A percentile compares a stretch with the other conserved stretches of the same genome.
Evolutionary conservation across 2,888 invertebrate species (phyloP).

Genomic region (Imbricaverruca yamaguchii): DNA sequence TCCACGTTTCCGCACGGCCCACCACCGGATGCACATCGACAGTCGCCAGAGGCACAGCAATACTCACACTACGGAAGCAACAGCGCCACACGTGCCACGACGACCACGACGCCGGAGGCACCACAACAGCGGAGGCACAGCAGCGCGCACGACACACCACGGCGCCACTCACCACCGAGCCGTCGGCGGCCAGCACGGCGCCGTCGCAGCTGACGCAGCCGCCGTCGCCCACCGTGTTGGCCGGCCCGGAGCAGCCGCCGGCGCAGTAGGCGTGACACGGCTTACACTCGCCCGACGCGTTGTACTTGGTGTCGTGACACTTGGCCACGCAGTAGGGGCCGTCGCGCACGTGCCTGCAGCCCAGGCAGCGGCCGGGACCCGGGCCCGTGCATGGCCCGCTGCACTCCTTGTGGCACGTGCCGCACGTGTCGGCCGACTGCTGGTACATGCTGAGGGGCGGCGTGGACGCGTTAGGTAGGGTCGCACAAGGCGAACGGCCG

Average conservation of each 20-base stretch:
- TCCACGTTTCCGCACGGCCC: too few relatives aligned
- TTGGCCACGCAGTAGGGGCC: slow-evolving; percentile 78
- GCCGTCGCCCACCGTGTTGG: slow-evolving; percentile 66
- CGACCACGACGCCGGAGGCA: too few relatives aligned
- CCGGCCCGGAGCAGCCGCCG: slow-evolving; percentile 85
- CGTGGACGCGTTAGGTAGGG: too few relatives aligned
- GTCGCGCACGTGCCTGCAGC: slow-evolving; percentile 76
- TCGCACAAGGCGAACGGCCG: neutral
- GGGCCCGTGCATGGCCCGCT: slow-evolving; percentile 76
- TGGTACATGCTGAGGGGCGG: slow-evolving; percentile 5
- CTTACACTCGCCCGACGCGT: slow-evolving; percentile 54
- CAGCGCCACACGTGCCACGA: too few relatives aligned
- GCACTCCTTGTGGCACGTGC: slow-evolving; percentile 82
- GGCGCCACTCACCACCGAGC: slow-evolving; percentile 57
- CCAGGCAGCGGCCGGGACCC: slow-evolving; percentile 73
- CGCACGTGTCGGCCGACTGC: slow-evolving; percentile 50
- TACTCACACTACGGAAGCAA: too few relatives aligned
- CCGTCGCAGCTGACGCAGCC: slow-evolving; percentile 88
- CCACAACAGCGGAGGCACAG: too few relatives aligned
- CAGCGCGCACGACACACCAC: too few relatives aligned
- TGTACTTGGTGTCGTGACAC: slow-evolving; percentile 76
- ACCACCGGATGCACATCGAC: too few relatives aligned
- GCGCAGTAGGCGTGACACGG: slow-evolving; percentile 77
- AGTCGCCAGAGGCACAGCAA: too few relatives aligned
- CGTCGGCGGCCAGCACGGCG: slow-evolving; percentile 69